These are phyloP conservation scores for Symphodus melops DNA, from an alignment of 2,113 vertebrate species.

Conservation along the genomic window DNA sequence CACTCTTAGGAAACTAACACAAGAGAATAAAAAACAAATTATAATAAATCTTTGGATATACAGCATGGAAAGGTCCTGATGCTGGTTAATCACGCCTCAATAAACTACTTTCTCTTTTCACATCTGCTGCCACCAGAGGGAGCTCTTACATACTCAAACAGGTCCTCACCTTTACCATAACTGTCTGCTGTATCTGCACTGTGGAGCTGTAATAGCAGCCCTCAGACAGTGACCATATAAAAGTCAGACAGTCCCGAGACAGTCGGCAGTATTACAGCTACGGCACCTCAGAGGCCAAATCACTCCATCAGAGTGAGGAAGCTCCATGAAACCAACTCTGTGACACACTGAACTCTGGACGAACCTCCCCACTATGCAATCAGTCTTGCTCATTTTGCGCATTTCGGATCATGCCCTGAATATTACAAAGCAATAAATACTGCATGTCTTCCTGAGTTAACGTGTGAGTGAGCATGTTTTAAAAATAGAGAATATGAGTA, in stretches of 20 bases:
- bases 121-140: conserved; percentile 58
- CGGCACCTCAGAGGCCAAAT: conserved; percentile 44
- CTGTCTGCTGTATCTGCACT: conserved; percentile 15
- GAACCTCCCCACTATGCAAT: conserved; percentile 30
- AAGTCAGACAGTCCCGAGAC: conserved; percentile 47
- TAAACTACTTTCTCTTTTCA: background rate
- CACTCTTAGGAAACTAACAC: no score
- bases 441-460: conserved; percentile 39
- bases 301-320: conserved; percentile 16
- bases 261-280: conserved; percentile 22
- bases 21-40: background rate
- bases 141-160: conserved; percentile 31
- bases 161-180: background rate
- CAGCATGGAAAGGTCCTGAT: background rate
- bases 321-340: conserved; percentile 24
- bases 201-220: conserved; percentile 23
- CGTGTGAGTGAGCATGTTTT: background rate
- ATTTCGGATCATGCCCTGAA: conserved; percentile 48
- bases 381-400: background rate
- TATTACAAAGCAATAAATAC: conserved; percentile 41
- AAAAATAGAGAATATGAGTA: background rate
- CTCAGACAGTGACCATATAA: conserved; percentile 66
- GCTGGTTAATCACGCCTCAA: background rate
- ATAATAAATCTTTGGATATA: background rate
- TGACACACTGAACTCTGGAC: conserved; percentile 67